A percentile compares a stretch with the other conserved stretches of the same genome.
Evolutionary conservation across 2,113 vertebrate genomes (phyloP).

Genomic region (Pseudonaja textilis): DNA sequence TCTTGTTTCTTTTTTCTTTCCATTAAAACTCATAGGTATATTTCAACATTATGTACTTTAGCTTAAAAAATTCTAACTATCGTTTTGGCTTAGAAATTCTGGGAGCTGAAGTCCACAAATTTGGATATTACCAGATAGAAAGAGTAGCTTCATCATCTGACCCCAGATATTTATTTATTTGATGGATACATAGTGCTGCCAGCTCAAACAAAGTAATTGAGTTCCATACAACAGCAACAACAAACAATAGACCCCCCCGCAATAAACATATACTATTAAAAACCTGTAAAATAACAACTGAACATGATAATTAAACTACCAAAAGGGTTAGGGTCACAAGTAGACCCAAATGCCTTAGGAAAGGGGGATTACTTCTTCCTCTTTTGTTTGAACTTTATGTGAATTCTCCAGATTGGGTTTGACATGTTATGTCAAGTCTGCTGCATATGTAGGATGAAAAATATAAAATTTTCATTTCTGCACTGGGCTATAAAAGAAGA

Average conservation of each 20-base stretch:
- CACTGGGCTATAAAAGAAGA: not conserved
- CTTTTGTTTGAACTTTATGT: not conserved
- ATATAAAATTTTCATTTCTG: not conserved
- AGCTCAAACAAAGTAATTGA: not conserved
- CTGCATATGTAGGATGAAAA: not conserved
- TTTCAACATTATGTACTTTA: not conserved
- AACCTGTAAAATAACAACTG: not conserved
- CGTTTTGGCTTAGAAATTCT: not conserved
- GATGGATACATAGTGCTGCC: not conserved
- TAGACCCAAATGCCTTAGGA: not conserved
- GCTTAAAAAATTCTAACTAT: not conserved
- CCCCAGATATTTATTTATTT: not conserved
- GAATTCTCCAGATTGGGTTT: not conserved
- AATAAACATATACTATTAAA: not conserved
- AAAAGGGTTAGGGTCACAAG: not conserved
- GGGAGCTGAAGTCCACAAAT: not conserved
- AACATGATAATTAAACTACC: not conserved
- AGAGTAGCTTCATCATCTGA: not conserved
- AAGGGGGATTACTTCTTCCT: not conserved
- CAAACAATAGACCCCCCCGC: not conserved
- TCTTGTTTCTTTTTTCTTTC: not conserved
- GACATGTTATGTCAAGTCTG: not conserved
- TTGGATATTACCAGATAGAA: not conserved
- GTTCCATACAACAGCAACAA: not conserved
- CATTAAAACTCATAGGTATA: not conserved